phyloP scores from a whole-genome alignment of 2,888 invertebrate species.

The Gerosis bhagava region DNA sequence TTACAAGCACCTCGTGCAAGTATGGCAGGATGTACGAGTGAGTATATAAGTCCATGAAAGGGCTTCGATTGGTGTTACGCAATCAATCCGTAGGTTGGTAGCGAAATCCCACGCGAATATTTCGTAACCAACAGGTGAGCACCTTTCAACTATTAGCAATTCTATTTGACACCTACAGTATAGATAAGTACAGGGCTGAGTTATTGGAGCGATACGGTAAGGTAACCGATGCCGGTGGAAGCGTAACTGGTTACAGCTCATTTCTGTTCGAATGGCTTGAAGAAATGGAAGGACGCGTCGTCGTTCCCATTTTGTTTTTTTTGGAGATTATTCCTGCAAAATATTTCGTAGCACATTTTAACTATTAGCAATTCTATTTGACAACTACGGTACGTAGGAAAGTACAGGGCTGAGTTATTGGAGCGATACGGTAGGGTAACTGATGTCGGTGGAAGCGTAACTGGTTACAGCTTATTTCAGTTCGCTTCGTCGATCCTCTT shows the following conservation, averaged over 20 bases:
- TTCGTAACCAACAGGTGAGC: conserved; percentile 48
- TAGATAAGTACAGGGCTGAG: conserved; percentile 18
- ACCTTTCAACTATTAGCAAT: conserved; percentile 60
- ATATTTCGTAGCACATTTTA: conserved; percentile 53
- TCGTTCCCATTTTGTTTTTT: not conserved
- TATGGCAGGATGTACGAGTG: conserved; percentile 17
- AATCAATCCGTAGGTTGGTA: conserved; percentile 33
- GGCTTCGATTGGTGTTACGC: conserved; percentile 37
- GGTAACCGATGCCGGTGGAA: conserved; percentile 10
- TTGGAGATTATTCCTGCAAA: no score
- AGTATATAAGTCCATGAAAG: conserved; percentile 23
- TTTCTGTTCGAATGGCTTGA: conserved; percentile 2
- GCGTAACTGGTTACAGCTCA: conserved; percentile 11
- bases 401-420: conserved; percentile 22
- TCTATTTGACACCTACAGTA: conserved; percentile 51
- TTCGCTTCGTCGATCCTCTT: not conserved
- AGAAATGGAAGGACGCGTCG: conserved; percentile 2
- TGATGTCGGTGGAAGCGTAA: conserved; percentile 7
- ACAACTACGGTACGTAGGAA: conserved; percentile 51
- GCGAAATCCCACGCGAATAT: conserved; percentile 47
- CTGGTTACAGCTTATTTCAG: no score
- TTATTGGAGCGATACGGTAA: conserved; percentile 22
- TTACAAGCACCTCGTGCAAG: no score
- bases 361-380: conserved; percentile 57
- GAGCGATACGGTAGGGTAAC: conserved; percentile 20